A percentile compares a stretch with the other conserved stretches of the same genome.
These are phyloP conservation scores for Crotophaga sulcirostris DNA, from an alignment of 2,113 vertebrate species.

Conservation along the genomic window DNA sequence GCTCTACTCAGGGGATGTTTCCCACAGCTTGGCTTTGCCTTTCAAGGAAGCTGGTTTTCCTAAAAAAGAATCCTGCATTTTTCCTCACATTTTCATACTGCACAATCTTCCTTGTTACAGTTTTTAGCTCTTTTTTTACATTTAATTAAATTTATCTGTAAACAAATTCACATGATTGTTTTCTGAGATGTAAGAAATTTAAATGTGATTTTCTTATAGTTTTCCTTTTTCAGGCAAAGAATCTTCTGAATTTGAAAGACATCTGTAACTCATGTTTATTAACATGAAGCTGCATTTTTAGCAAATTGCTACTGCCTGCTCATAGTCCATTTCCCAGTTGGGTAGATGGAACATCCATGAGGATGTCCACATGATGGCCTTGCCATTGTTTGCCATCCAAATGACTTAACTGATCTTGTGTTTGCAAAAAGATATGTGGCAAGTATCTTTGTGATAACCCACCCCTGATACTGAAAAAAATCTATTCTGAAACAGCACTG, in stretches of 20 bases:
- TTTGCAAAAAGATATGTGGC: neutral
- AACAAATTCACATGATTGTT: neutral
- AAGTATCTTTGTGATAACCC: neutral
- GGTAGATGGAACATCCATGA: neutral
- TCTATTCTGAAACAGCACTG: neutral
- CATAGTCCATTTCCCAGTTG: neutral
- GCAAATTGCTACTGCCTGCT: neutral
- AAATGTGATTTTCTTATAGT: neutral
- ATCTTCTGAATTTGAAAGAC: neutral
- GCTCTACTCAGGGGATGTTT: neutral
- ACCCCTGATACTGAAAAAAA: neutral
- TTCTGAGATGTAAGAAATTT: neutral
- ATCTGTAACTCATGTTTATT: neutral
- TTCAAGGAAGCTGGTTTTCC: neutral
- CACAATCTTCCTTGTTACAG: neutral
- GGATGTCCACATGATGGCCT: neutral
- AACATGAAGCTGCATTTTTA: neutral
- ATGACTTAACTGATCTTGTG: neutral
- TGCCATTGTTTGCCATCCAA: neutral
- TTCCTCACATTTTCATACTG: neutral
- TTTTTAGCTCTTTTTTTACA: accelerated
- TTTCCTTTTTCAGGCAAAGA: neutral
- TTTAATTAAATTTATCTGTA: neutral
- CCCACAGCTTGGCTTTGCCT: neutral
- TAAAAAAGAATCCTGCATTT: neutral